Base-by-base conservation (phyloP, 1,140 invertebrate species). In the Lineus longissimus region DNA sequence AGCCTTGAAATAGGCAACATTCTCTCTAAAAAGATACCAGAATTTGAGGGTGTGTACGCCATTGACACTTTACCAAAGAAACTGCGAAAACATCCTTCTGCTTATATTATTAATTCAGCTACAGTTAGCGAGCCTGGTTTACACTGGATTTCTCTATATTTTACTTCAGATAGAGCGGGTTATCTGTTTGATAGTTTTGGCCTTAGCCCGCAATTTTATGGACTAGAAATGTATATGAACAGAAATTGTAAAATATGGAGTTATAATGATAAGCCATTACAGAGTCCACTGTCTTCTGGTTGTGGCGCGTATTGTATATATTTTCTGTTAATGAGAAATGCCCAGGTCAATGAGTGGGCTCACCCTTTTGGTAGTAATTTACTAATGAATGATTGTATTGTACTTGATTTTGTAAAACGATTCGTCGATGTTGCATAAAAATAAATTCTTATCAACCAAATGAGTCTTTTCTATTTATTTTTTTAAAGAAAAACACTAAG, bases 251-350 rank as follows among this genome's bases (percentile, higher is more conserved):
- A 7, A 9, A 7, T 9, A 6, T 51, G 47, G 47, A n/a, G 4
- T 51, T n/a, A 51, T n/a, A 23, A 19, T 51, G 19, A 27, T 7
- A 27, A 23, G n/a, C 6, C 9, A n/a, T 19, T 51, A n/a, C 47
- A 51, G 25, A 51, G n/a, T 51, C 25, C 25, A 27, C 25, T 51
- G 6, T 23, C 19, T 4, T 4, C 6, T 19, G 4, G 4, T n/a
- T 51, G 47, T n/a, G 47, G 47, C 9, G n/a, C 9, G n/a, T 51
- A 51, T n/a, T 51, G 47, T 27, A 51, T 51, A 51, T 51, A 51
- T n/a, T 51, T 51, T 51, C 6, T 51, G n/a, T 15, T 36, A 4
- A 36, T 36, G 33, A 36, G 15, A 36, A 36, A 36, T 15, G 33
- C 33, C 33, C 4, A 36, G 4, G 33, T 36, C 6, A 36, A 36